phyloP scores from a whole-genome alignment of 1,140 invertebrate genomes.

The Drosophila virilis region DNA sequence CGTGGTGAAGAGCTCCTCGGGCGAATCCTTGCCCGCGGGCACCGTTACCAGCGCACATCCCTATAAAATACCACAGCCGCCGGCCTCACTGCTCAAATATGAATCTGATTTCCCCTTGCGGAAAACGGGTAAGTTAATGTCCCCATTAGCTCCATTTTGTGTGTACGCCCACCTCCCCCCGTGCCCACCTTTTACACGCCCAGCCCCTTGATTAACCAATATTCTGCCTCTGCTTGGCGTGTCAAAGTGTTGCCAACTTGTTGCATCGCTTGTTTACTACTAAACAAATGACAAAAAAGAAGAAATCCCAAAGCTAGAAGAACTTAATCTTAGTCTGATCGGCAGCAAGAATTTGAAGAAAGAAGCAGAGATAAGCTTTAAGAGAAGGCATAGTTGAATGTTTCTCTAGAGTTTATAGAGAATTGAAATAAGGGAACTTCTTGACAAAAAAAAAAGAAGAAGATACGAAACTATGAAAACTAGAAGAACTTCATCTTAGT shows the following conservation, averaged over 20 bases:
- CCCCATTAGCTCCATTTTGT: neutral
- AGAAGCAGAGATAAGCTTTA: no score
- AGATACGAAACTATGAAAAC: no score
- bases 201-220: conserved; percentile 21
- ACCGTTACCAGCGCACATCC: conserved; percentile 87
- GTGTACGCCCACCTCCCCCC: neutral
- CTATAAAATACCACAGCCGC: conserved; percentile 87
- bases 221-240: conserved; percentile 26
- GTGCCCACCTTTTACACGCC: neutral
- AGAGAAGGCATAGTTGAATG: no score
- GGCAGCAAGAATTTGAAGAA: no score
- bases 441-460: no score
- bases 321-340: no score
- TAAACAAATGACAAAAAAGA: conserved; percentile 3
- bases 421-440: no score
- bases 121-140: conserved; percentile 92
- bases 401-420: no score
- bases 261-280: conserved; percentile 41
- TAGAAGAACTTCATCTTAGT: no score
- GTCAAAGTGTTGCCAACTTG: conserved; percentile 24
- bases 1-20: conserved; percentile 87
- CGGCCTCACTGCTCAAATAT: conserved; percentile 87
- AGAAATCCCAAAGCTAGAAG: neutral
- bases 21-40: conserved; percentile 86
- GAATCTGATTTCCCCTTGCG: conserved; percentile 95